Percentiles rank a stretch among this genome's conserved stretches.
phyloP scores from a whole-genome alignment of 2,113 vertebrate species.

The Mungos mungo region DNA sequence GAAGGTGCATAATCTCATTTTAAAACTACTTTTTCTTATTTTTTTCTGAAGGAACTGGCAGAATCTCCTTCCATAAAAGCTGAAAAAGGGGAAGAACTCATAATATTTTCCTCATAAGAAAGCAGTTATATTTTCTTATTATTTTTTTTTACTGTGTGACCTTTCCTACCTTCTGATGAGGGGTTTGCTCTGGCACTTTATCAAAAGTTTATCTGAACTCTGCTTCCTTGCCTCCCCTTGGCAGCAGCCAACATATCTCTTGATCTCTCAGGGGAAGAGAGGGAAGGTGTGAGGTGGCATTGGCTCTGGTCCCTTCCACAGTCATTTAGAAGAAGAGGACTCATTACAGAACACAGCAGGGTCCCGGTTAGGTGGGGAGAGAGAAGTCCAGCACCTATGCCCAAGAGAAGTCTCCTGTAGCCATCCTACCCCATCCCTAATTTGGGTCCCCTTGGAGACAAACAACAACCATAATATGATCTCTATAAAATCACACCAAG shows the following conservation, averaged over 20 bases:
- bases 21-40: constrained; percentile 91
- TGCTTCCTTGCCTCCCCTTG: constrained; percentile 26
- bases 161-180: constrained; percentile 84
- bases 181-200: constrained; percentile 78
- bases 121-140: constrained; percentile 89
- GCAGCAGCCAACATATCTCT: not conserved
- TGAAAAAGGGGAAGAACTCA: constrained; percentile 88
- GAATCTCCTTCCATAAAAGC: constrained; percentile 91
- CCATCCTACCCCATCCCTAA: constrained; percentile 23
- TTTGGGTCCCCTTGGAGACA: constrained; percentile 45
- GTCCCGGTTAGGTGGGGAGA: not conserved
- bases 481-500: constrained; percentile 59
- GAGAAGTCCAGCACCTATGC: not conserved
- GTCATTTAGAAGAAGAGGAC: not conserved
- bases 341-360: not conserved
- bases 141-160: constrained; percentile 84
- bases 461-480: constrained; percentile 18
- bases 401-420: constrained; percentile 26
- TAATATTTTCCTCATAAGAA: constrained; percentile 91
- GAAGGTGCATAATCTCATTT: constrained; percentile 93
- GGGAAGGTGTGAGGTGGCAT: not conserved
- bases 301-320: not conserved
- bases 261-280: not conserved
- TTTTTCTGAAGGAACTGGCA: constrained; percentile 89
- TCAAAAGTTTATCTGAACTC: constrained; percentile 84